Evolutionary conservation across 2,113 vertebrate genomes (phyloP).

Genomic region (Lampris megalopsis): DNA sequence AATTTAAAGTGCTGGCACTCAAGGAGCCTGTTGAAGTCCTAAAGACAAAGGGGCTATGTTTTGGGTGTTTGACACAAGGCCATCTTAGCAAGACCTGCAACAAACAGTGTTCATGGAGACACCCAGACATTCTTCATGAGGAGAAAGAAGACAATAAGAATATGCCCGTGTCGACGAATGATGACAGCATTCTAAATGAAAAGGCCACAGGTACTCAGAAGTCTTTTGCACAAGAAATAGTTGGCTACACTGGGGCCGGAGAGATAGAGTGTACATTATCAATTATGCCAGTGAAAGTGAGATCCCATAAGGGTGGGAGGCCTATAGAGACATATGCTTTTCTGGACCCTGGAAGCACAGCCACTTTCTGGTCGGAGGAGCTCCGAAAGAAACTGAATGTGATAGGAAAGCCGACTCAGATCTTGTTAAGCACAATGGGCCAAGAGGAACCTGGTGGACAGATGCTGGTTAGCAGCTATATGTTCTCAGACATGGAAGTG

Average conservation of each 20-base stretch:
- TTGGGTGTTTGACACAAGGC: too few relatives aligned
- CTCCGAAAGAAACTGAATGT: constrained; percentile 18
- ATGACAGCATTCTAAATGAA: too few relatives aligned
- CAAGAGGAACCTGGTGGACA: not conserved
- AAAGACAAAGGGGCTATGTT: too few relatives aligned
- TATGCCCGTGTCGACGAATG: too few relatives aligned
- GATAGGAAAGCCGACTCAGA: constrained; percentile 20
- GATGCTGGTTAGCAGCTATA: not conserved
- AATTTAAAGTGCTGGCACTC: too few relatives aligned
- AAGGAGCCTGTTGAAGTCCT: too few relatives aligned
- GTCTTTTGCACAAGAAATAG: too few relatives aligned
- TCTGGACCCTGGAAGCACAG: constrained; percentile 18
- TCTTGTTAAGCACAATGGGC: constrained; percentile 29
- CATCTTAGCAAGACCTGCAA: constrained; percentile 1
- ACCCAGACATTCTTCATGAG: constrained; percentile 7
- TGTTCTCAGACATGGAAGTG: constrained; percentile 28
- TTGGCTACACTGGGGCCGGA: not conserved
- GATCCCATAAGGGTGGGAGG: constrained; percentile 21
- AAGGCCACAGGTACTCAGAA: too few relatives aligned
- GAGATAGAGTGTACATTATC: constrained; percentile 8
- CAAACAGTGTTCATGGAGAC: constrained; percentile 6
- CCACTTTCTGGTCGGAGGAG: not conserved
- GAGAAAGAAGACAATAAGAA: not conserved
- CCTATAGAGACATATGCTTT: constrained; percentile 37
- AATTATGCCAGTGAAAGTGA: constrained; percentile 20